Conservation (phyloP, 1,140 invertebrate species). For the Euschistus heros region DNA sequence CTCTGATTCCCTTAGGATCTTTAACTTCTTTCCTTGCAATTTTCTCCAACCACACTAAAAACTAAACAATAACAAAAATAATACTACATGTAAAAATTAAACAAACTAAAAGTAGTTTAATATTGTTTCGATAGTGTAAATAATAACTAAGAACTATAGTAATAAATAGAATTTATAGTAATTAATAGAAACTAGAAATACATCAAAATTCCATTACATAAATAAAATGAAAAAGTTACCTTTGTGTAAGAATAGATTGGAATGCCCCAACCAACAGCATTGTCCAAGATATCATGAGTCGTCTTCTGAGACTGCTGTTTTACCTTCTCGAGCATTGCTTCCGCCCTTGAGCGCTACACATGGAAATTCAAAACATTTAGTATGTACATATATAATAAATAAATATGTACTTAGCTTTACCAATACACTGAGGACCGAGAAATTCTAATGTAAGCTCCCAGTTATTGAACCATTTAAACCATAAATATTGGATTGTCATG, state of each 20-base stretch:
- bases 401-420: too few species aligned
- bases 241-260: constrained; percentile 44
- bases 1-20: constrained; percentile 15
- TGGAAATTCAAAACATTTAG: too few species aligned
- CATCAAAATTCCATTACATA: background rate
- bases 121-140: background rate
- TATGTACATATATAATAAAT: too few species aligned
- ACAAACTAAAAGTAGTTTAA: background rate
- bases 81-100: background rate
- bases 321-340: constrained; percentile 58
- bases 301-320: constrained; percentile 41
- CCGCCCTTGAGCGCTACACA: constrained; percentile 47
- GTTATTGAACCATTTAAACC: too few species aligned
- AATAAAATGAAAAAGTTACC: constrained; percentile 18
- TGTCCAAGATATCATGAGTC: constrained; percentile 42
- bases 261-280: constrained; percentile 44
- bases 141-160: too few species aligned
- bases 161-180: too few species aligned
- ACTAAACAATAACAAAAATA: constrained; percentile 22
- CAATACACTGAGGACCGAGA: too few species aligned
- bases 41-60: constrained; percentile 26
- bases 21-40: background rate
- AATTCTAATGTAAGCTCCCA: too few species aligned
- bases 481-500: too few species aligned
- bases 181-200: too few species aligned